A percentile compares a stretch with the other conserved stretches of the same genome.
These are phyloP conservation scores for Hycleus phaleratus DNA, from an alignment of 1,140 invertebrate species.

Conservation along the genomic window DNA sequence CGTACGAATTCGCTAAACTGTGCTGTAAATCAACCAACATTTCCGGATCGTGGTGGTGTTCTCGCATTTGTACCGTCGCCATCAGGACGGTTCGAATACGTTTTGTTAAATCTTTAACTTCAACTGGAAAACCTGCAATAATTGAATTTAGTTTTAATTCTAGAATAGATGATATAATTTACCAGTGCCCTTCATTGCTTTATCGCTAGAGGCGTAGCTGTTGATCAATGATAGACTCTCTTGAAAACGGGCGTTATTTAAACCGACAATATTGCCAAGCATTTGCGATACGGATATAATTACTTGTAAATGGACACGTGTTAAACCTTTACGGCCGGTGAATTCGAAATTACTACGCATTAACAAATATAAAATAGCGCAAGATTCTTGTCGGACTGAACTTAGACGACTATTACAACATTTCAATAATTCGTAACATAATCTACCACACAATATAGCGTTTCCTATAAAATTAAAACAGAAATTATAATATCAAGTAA, in stretches of 20 bases:
- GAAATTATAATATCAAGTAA: not conserved
- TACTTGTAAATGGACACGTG: slow-evolving; percentile 77
- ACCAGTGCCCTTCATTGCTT: slow-evolving; percentile 86
- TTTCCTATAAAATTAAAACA: slow-evolving; percentile 51
- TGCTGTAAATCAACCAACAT: slow-evolving; percentile 88
- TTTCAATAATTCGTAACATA: slow-evolving; percentile 73
- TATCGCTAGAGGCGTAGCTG: slow-evolving; percentile 85
- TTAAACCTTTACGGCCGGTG: slow-evolving; percentile 70
- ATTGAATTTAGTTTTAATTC: not conserved
- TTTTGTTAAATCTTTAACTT: slow-evolving; percentile 88
- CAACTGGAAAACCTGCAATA: slow-evolving; percentile 63
- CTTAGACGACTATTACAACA: slow-evolving; percentile 75
- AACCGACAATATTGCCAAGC: slow-evolving; percentile 73
- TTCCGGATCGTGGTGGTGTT: slow-evolving; percentile 83
- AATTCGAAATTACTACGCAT: slow-evolving; percentile 93
- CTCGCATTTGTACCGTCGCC: slow-evolving; percentile 87
- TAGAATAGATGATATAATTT: slow-evolving; percentile 11
- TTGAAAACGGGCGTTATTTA: slow-evolving; percentile 85
- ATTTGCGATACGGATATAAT: slow-evolving; percentile 91
- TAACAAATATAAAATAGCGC: slow-evolving; percentile 80
- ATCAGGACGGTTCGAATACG: slow-evolving; percentile 87
- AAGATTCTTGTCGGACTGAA: slow-evolving; percentile 77
- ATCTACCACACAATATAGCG: slow-evolving; percentile 72
- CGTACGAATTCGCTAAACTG: slow-evolving; percentile 88
- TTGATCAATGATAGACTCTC: slow-evolving; percentile 88